phyloP scores from a whole-genome alignment of 2,113 vertebrate species.

The Lontra canadensis region DNA sequence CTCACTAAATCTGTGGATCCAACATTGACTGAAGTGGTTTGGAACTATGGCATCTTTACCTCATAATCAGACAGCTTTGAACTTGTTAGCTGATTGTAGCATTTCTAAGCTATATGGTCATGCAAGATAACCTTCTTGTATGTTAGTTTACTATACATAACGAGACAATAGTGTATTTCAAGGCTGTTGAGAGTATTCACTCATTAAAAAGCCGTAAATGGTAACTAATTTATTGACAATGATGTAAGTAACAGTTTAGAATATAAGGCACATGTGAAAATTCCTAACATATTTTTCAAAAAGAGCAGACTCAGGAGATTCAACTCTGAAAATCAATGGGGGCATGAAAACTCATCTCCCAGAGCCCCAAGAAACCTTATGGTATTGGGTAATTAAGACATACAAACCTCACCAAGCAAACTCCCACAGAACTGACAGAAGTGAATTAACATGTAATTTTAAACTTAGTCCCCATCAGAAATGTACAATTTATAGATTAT shows the following conservation, averaged over 20 bases:
- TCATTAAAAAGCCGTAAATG: background rate
- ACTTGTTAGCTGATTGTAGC: background rate
- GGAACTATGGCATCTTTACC: background rate
- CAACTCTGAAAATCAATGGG: background rate
- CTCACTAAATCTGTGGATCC: background rate
- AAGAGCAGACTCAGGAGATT: background rate
- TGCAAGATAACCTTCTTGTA: background rate
- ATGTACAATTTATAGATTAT: background rate
- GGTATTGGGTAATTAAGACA: background rate
- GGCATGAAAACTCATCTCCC: background rate
- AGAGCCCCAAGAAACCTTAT: background rate
- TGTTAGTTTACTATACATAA: background rate
- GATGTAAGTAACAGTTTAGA: background rate
- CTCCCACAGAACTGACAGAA: background rate
- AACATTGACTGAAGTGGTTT: background rate
- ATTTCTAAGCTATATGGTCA: background rate
- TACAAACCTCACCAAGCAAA: background rate
- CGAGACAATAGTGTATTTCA: background rate
- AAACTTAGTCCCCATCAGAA: background rate
- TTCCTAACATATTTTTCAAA: background rate
- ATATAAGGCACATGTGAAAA: background rate
- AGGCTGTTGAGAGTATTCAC: background rate
- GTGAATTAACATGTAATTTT: background rate
- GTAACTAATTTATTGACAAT: background rate
- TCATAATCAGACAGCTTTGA: background rate